These are phyloP conservation scores for Helarctos malayanus DNA, from an alignment of 2,797 vertebrate genomes.

Conservation along the genomic window DNA sequence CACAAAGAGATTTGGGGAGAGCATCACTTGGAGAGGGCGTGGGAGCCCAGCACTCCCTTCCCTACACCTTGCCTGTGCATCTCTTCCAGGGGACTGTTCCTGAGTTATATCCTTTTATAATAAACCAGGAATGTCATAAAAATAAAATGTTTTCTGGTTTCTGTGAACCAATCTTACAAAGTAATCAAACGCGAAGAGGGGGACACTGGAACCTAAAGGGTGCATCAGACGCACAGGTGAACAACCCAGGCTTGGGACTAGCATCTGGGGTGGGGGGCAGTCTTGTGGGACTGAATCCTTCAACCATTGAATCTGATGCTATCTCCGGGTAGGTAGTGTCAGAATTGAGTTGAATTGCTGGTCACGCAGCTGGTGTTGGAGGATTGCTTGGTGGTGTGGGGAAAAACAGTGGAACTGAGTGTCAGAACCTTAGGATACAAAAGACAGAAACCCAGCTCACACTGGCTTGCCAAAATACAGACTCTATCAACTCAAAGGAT, in stretches of 20 bases:
- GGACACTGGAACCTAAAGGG: neutral
- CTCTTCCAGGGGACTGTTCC: neutral
- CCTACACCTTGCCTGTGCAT: neutral
- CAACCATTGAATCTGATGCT: neutral
- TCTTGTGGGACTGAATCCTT: neutral
- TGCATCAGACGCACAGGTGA: neutral
- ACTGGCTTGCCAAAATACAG: neutral
- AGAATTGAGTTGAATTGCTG: neutral
- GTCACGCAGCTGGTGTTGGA: neutral
- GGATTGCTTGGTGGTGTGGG: neutral
- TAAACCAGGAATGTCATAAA: neutral
- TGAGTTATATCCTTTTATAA: neutral
- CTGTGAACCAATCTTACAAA: neutral
- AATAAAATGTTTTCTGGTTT: neutral
- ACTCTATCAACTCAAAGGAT: neutral
- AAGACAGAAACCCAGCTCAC: neutral
- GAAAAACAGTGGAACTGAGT: neutral
- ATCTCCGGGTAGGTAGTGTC: neutral
- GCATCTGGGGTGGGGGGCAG: neutral
- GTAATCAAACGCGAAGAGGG: neutral
- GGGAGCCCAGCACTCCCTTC: neutral
- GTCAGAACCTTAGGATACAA: neutral
- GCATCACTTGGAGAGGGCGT: neutral
- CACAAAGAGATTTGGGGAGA: neutral
- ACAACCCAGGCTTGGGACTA: neutral